Conservation (phyloP, 2,113 vertebrate genomes). For the Campylorhamphus procurvoides region DNA sequence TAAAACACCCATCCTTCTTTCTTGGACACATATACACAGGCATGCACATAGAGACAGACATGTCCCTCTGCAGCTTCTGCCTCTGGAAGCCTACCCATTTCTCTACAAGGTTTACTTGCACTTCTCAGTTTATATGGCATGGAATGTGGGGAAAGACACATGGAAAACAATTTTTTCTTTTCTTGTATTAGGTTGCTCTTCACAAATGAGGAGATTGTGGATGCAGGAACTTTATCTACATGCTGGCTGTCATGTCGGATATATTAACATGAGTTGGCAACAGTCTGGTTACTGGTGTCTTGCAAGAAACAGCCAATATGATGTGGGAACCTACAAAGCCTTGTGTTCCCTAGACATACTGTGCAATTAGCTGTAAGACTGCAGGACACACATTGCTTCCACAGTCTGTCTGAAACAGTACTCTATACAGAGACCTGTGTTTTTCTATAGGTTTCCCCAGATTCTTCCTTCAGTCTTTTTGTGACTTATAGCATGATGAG, state of each 20-base stretch:
- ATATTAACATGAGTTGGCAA: neutral
- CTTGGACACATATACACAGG: rapidly evolving
- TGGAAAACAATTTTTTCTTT: neutral
- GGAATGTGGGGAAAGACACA: neutral
- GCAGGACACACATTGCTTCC: neutral
- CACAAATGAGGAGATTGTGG: neutral
- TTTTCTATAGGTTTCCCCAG: neutral
- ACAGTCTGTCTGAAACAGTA: neutral
- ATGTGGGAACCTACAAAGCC: neutral
- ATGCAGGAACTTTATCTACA: neutral
- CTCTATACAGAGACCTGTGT: neutral
- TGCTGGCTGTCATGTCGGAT: neutral
- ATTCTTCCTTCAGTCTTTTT: neutral
- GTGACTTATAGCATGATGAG: neutral
- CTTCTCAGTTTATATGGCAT: neutral
- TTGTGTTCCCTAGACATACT: neutral
- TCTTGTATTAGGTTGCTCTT: neutral
- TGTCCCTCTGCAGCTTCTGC: neutral
- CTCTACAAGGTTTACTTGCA: neutral
- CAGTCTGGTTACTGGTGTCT: neutral
- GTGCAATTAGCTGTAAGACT: neutral
- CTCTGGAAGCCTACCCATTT: neutral
- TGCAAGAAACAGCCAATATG: neutral
- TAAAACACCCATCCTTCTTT: neutral
- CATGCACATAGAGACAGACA: rapidly evolving